phyloP scores from a whole-genome alignment of 1,140 invertebrate species.

The Pogonognathellus flavescens region DNA sequence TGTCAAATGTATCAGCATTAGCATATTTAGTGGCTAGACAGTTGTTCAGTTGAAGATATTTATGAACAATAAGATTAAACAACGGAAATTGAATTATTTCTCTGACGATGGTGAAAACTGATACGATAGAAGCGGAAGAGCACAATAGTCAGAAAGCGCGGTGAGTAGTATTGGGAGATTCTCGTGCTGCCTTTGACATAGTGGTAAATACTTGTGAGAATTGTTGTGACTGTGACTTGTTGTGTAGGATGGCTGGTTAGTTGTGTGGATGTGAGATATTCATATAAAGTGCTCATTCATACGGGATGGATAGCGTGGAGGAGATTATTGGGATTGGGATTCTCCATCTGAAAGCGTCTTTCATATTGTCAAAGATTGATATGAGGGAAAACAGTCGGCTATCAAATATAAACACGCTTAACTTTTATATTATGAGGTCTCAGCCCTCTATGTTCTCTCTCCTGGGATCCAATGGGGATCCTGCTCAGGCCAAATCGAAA shows the following conservation, averaged over 20 bases:
- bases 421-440: slow-evolving; percentile 54
- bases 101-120: no score
- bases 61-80: not conserved
- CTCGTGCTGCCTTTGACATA: not conserved
- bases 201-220: not conserved
- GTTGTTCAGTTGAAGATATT: no score
- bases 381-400: slow-evolving; percentile 57
- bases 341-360: slow-evolving; percentile 45
- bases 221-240: not conserved
- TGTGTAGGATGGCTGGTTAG: not conserved
- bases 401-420: slow-evolving; percentile 60
- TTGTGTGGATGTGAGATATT: slow-evolving; percentile 44
- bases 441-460: slow-evolving; percentile 53
- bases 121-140: no score
- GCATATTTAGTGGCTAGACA: no score
- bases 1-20: no score
- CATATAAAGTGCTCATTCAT: slow-evolving; percentile 61
- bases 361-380: slow-evolving; percentile 62
- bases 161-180: slow-evolving; percentile 30
- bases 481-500: slow-evolving; percentile 59
- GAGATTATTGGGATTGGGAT: slow-evolving; percentile 54
- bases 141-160: not conserved
- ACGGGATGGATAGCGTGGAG: slow-evolving; percentile 52
- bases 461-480: slow-evolving; percentile 50
- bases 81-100: not conserved